Conservation (phyloP, 2,113 vertebrate genomes). For the Psammodynastes pulverulentus region DNA sequence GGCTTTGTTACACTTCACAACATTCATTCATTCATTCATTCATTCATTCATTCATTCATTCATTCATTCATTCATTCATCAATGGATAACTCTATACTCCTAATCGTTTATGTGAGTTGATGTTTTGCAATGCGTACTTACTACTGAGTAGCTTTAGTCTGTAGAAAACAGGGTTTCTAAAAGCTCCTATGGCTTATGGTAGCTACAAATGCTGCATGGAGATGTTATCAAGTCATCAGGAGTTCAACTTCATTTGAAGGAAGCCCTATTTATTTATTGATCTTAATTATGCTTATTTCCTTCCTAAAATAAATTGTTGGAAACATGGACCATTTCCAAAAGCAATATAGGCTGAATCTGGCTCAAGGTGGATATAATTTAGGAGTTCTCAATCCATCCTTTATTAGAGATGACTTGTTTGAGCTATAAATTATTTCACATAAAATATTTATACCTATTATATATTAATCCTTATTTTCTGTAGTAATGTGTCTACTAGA, state of each 20-base stretch:
- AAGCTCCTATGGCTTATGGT: neutral
- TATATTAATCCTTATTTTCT: neutral
- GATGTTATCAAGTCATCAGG: neutral
- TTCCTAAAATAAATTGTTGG: neutral
- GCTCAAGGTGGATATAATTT: neutral
- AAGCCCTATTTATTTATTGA: neutral
- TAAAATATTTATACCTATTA: neutral
- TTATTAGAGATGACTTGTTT: neutral
- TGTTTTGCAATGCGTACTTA: neutral
- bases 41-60: neutral
- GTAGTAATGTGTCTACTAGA: neutral
- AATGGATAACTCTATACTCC: neutral
- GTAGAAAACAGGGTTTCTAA: neutral
- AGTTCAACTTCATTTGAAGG: neutral
- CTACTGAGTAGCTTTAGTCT: neutral
- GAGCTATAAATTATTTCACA: neutral
- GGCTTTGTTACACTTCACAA: neutral
- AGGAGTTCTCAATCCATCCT: neutral
- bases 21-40: neutral
- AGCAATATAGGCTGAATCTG: neutral
- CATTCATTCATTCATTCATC: neutral
- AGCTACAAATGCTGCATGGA: neutral
- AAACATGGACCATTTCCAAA: neutral
- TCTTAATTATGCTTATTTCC: neutral
- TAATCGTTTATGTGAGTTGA: neutral